Base-by-base conservation (phyloP, 2,888 invertebrate species). In the Tolmerus cingulatus region DNA sequence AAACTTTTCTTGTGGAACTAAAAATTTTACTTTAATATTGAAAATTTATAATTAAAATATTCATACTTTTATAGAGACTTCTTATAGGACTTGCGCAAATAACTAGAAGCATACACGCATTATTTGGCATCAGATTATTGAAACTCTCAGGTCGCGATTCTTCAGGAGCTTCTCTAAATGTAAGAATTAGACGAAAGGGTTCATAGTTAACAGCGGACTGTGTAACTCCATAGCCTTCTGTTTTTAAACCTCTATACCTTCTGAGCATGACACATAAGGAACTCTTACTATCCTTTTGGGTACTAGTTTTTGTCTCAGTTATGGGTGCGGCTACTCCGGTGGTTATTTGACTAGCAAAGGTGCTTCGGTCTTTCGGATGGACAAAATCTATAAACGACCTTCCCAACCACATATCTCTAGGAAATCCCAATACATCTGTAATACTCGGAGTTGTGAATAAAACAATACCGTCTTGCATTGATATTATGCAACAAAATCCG, bases 301-400 rank as follows among this genome's bases (percentile, higher is more conserved):
- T 86, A 46, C 92, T 93, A 88, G 91, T 92, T 57, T 92, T 91
- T 0, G 93, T 91, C 88, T 94, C 94, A 0, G 93, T 93, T 30
- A 94, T 94, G n/a, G 95, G 95, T 46, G 94, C 92, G 0, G 94
- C 94, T 88, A 96, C 92, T 51, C 95, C 95, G 1, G 93, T 95
- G 0, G 96, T 95, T 87, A 97, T 95, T 92, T 96, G 96, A 88
- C 95, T 95, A 23, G 96, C 95, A 91, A 98, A 96, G 0, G 95
- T 95, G 86, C 94, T 95, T 93, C 92, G 90, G 90, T 95, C 96
- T 92, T 95, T 96, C 1, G 96, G 95, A 92, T 97, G 97, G 0
- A 98, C 94, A 90, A 97, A 97, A 90, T 98, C 97, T 87, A 97
- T 96, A 90, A 98, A 97, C 0, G 96, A 96, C 85, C 96, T 94